Evolutionary conservation across 2,888 invertebrate genomes (phyloP).

Genomic region (Patella caerulea): DNA sequence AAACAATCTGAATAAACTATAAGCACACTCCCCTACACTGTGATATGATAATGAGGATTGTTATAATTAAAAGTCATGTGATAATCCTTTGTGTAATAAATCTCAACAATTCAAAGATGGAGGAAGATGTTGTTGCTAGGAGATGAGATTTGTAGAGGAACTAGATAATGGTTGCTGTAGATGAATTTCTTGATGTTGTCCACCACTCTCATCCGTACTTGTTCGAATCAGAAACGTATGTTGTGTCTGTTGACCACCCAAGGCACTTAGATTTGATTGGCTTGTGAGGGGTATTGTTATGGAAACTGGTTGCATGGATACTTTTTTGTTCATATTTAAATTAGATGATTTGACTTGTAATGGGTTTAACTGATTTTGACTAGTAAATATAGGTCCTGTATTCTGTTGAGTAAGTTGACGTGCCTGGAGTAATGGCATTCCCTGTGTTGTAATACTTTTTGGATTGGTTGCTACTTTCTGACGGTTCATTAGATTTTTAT

Average conservation of each 20-base stretch:
- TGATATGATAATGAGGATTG: no score
- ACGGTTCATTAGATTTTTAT: not conserved
- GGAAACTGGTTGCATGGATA: conserved; percentile 58
- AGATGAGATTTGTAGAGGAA: conserved; percentile 39
- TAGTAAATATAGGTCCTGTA: conserved; percentile 11
- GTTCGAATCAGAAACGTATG: conserved; percentile 53
- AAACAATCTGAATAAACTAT: no score
- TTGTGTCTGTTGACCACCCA: conserved; percentile 32
- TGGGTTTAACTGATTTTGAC: conserved; percentile 18
- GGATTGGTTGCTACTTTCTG: conserved; percentile 9
- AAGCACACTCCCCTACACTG: no score
- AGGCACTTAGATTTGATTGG: conserved; percentile 41
- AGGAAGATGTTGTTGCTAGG: conserved; percentile 31
- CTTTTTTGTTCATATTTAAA: conserved; percentile 43
- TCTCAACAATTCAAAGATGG: no score
- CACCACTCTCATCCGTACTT: conserved; percentile 39
- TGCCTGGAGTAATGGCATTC: conserved; percentile 13
- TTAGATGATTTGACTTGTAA: conserved; percentile 25
- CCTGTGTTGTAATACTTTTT: conserved; percentile 20
- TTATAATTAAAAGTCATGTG: no score
- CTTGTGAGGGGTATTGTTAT: conserved; percentile 54
- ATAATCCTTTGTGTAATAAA: no score
- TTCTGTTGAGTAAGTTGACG: not conserved
- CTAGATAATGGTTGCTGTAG: conserved; percentile 43
- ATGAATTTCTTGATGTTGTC: conserved; percentile 48